phyloP scores from a whole-genome alignment of 2,113 vertebrate species.

The Cyanoliseus patagonus region DNA sequence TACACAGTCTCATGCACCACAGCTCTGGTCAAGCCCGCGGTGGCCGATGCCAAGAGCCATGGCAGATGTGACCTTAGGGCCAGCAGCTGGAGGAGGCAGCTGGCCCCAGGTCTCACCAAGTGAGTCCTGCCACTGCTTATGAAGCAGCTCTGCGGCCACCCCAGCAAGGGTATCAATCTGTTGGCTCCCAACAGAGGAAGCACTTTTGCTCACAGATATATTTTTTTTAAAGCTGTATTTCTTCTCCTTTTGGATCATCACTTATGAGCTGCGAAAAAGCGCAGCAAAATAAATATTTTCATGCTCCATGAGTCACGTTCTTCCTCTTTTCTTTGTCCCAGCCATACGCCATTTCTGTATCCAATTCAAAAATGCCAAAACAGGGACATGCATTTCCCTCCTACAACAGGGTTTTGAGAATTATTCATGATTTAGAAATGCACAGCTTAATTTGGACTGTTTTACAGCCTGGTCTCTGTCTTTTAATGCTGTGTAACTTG shows the following conservation, averaged over 20 bases:
- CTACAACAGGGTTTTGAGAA: not conserved
- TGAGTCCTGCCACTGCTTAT: accelerated
- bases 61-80: not conserved
- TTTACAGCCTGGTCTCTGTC: constrained; percentile 12
- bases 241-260: not conserved
- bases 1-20: accelerated
- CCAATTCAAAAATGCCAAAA: not conserved
- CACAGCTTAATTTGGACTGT: constrained; percentile 23
- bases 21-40: accelerated
- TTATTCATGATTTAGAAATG: constrained; percentile 45
- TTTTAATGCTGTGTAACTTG: constrained; percentile 18
- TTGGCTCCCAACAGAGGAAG: not conserved
- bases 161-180: not conserved
- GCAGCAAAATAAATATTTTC: not conserved
- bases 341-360: accelerated
- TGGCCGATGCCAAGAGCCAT: accelerated
- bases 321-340: constrained; percentile 22
- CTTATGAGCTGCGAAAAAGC: not conserved
- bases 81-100: not conserved
- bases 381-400: not conserved
- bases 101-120: not conserved
- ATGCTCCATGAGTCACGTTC: not conserved
- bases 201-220: not conserved
- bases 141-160: not conserved
- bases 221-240: not conserved